Evolutionary conservation across 2,797 vertebrate species (phyloP).

Genomic region (Premnoplex brunnescens): DNA sequence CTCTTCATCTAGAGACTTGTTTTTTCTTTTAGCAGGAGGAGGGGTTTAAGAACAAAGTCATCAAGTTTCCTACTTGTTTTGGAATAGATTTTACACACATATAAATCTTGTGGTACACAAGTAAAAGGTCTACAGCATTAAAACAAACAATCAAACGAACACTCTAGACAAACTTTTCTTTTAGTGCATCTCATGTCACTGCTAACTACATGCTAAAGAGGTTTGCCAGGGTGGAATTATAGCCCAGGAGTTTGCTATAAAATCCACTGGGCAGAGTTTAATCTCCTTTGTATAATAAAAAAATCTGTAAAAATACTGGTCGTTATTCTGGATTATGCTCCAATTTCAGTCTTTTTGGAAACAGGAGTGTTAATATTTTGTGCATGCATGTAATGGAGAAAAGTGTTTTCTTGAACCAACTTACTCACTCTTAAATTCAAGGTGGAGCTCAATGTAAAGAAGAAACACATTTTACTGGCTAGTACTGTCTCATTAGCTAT

Average conservation of each 20-base stretch:
- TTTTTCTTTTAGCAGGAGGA: fast-evolving
- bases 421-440: not conserved
- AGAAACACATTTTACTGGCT: not conserved
- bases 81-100: not conserved
- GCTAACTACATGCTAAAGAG: not conserved
- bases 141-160: not conserved
- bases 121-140: not conserved
- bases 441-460: not conserved
- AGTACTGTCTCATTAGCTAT: not conserved
- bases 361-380: not conserved
- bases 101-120: not conserved
- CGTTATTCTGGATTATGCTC: not conserved
- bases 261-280: not conserved
- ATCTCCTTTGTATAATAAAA: not conserved
- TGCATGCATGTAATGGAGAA: not conserved
- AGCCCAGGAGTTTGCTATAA: not conserved
- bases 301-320: not conserved
- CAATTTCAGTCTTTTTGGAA: not conserved
- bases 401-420: not conserved
- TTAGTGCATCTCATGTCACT: not conserved
- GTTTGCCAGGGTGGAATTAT: not conserved
- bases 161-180: not conserved
- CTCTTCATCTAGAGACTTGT: not conserved
- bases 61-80: not conserved
- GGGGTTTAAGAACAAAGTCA: not conserved